Base-by-base conservation (phyloP, 2,888 invertebrate species). In the Hofmannophila pseudospretella region DNA sequence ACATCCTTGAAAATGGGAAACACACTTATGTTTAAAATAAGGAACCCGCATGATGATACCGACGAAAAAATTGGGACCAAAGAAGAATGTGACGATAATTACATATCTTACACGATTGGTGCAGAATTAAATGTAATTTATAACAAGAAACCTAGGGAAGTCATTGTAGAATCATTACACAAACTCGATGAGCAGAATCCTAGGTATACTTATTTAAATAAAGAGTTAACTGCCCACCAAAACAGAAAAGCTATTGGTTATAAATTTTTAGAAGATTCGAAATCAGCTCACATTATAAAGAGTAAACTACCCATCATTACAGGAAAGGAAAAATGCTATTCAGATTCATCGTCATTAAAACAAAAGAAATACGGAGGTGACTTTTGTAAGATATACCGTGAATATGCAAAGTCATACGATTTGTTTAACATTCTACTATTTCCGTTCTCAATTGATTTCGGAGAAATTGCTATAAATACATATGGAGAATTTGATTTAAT, bases 131-230 rank as follows among this genome's bases (percentile, higher is more conserved):
- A 65, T 34, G 59, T 80, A 12, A 51, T 60, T 10, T 73, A 57
- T 41, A 44, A 53, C 39, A 70, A 59, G 44, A 52, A 36, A 27
- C 38, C 46, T 3, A 66, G 54, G 41, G 28, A 47, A 4, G 45
- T 23, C n/a, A 23, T 23, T n/a, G n/a, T 72, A 20, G 68, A 79
- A 53, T 85, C 86, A 23, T 51, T 81, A 30, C 82, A 82, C 41
- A 77, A 64, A 52, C 47, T 86, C 32, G 46, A 54, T 25, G 78
- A 82, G 30, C 58, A 46, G 41, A 54, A 66, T 42, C 49, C 55
- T 32, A 44, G 42, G 5, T 80, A 76, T 44, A 76, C 85, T 4
- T 81, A 68, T 45, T 34, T 74, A 12, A 55, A 56, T 29, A 45
- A 68, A 41, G 69, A 75, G 45, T 38, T 71, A 33, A 37, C 40